Percentiles rank a stretch among this genome's conserved stretches.
Conservation (phyloP, 64 coral and sea anemone genomes). For the Stylophora pistillata region DNA sequence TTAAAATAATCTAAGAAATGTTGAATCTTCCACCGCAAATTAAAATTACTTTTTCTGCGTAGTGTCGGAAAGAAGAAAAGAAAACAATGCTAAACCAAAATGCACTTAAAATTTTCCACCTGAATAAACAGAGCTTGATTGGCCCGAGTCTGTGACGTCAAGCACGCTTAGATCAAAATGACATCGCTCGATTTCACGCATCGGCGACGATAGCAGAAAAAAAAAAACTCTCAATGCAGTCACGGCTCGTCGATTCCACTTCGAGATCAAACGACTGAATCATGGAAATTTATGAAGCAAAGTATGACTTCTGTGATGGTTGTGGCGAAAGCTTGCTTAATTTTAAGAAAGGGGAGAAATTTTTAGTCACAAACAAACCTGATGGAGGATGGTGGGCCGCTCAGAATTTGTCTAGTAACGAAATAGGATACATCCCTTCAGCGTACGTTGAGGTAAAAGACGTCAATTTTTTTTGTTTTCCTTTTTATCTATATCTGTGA, state of each 20-base stretch:
- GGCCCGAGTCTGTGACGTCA: slow-evolving; percentile 5
- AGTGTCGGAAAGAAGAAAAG: not conserved
- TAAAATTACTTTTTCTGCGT: not conserved
- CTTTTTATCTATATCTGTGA: not conserved
- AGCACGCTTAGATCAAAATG: not conserved
- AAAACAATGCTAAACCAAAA: not conserved
- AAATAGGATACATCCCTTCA: slow-evolving; percentile 64
- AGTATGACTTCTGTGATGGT: slow-evolving; percentile 52
- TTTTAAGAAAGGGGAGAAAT: slow-evolving; percentile 62
- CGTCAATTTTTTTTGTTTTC: slow-evolving; percentile 15
- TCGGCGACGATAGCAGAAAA: not conserved
- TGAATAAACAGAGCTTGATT: not conserved
- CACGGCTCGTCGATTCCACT: not conserved
- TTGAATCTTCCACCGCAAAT: not conserved
- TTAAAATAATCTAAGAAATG: too few species aligned
- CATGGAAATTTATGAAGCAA: slow-evolving; percentile 64
- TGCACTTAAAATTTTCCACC: not conserved
- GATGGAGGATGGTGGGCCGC: slow-evolving; percentile 59
- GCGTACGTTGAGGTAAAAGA: slow-evolving; percentile 57
- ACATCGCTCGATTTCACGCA: slow-evolving; percentile 22
- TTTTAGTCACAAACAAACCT: slow-evolving; percentile 49
- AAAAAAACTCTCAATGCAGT: not conserved
- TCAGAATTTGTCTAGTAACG: slow-evolving; percentile 46
- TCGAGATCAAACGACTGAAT: not conserved
- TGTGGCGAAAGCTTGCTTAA: slow-evolving; percentile 26